A percentile compares a stretch with the other conserved stretches of the same genome.
These are phyloP conservation scores for Metopia argyrocephala DNA, from an alignment of 2,888 invertebrate species.

Conservation along the genomic window DNA sequence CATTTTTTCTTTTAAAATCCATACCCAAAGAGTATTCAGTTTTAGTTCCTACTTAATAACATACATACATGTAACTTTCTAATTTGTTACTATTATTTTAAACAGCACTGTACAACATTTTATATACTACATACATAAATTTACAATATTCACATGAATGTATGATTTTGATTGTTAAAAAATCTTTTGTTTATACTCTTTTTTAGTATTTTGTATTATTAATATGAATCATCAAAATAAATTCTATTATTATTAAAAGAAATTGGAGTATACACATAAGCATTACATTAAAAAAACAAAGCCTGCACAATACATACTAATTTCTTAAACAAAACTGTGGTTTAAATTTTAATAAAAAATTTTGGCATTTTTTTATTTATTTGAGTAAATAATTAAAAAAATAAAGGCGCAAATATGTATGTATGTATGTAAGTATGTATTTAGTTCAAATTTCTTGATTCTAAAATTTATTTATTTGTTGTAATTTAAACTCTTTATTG, in stretches of 20 bases:
- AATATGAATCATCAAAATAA: slow-evolving; percentile 5
- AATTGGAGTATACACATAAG: background rate
- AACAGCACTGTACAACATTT: background rate
- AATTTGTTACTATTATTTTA: background rate
- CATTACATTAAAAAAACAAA: background rate
- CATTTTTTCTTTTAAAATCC: too few species aligned
- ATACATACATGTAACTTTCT: background rate
- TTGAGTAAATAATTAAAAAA: background rate
- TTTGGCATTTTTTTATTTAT: background rate
- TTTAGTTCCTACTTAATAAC: too few species aligned
- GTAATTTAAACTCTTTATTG: background rate
- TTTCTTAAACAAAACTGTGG: background rate
- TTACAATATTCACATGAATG: background rate
- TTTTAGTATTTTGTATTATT: background rate
- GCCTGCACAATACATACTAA: background rate
- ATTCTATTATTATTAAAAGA: background rate
- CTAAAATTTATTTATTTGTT: too few species aligned
- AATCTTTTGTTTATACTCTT: background rate
- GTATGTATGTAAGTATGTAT: too few species aligned
- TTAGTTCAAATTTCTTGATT: too few species aligned
- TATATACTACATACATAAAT: background rate
- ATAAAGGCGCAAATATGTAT: too few species aligned
- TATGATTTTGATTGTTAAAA: background rate
- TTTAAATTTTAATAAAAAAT: background rate
- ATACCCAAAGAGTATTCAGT: too few species aligned